Base-by-base conservation (phyloP, 2,797 vertebrate species). In the Setipinna tenuifilis region DNA sequence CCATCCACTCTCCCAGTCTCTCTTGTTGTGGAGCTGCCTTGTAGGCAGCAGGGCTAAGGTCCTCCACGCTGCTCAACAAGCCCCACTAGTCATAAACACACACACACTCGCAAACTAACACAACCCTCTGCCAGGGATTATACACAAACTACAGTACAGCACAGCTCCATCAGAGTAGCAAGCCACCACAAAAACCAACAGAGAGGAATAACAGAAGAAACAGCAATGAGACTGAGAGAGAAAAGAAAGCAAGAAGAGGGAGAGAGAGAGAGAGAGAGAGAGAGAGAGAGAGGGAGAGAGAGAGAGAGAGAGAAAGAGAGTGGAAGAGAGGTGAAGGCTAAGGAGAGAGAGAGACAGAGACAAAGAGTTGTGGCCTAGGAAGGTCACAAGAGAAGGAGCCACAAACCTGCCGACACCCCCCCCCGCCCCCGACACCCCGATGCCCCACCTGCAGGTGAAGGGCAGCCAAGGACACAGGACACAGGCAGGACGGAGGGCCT, bases 351-450 rank as follows among this genome's bases (percentile, higher is more conserved):
- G 44, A 41, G 31, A 61, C 7, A 28, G 62, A 68, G 17, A 17
- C 28, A 19, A 41, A 21, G 82, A 61, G 35, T 41, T 14, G 91
- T 91, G 92, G 90, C 90, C 90, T 91, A 28, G 68, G 31, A 41
- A 41, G 28, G 68, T 75, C 68, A 75, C 2, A 19, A 14, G 16
- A 3, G 25, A 6, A 41, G 16, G 68, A 75, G 14, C 31, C 68
- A 17, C 28, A 35, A 14, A 17, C 17, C n/a, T n/a, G n/a, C n/a
- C n/a, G n/a, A n/a, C n/a, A n/a, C n/a, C n/a, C n/a, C n/a, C n/a
- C n/a, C n/a, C n/a, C n/a, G n/a, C n/a, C 68, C 23, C 62, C 12
- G 62, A 28, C 68, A 17, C 14, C 19, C 11, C n/a, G n/a, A n/a
- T 59, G 31, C 68, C 68, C 58, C 58, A 54, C 14, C 17, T 75